Conservation (phyloP, 2,797 vertebrate genomes). For the Rhinophrynus dorsalis region DNA sequence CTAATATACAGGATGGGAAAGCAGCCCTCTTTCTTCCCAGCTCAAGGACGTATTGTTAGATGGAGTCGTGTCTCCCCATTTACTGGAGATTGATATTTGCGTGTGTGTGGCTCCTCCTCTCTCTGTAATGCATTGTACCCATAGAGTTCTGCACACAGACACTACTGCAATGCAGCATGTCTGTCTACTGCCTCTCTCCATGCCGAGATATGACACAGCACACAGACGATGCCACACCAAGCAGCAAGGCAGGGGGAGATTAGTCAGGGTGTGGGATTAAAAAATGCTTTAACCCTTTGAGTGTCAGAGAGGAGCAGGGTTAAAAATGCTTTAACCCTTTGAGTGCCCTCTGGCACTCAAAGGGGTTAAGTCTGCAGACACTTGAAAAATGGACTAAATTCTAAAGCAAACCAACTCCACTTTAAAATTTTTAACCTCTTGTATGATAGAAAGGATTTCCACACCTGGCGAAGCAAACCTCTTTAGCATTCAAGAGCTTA, state of each 20-base stretch:
- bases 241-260: neutral
- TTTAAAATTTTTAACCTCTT: too few species aligned
- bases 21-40: neutral
- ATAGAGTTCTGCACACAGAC: neutral
- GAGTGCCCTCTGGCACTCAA: too few species aligned
- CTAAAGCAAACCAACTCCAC: too few species aligned
- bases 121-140: neutral
- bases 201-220: neutral
- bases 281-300: too few species aligned
- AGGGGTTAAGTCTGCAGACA: too few species aligned
- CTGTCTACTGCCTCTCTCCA: neutral
- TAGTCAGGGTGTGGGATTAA: neutral
- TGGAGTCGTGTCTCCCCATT: neutral
- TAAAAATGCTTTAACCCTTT: too few species aligned
- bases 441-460: too few species aligned
- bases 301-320: too few species aligned
- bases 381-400: too few species aligned
- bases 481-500: too few species aligned
- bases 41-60: neutral
- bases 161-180: conserved; percentile 40
- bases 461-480: too few species aligned
- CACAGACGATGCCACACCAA: neutral
- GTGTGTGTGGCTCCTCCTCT: neutral
- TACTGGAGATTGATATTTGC: neutral
- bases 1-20: too few species aligned